A percentile compares a stretch with the other conserved stretches of the same genome.
Evolutionary conservation across 2,113 vertebrate genomes (phyloP).

Genomic region (Corythaeola cristata): DNA sequence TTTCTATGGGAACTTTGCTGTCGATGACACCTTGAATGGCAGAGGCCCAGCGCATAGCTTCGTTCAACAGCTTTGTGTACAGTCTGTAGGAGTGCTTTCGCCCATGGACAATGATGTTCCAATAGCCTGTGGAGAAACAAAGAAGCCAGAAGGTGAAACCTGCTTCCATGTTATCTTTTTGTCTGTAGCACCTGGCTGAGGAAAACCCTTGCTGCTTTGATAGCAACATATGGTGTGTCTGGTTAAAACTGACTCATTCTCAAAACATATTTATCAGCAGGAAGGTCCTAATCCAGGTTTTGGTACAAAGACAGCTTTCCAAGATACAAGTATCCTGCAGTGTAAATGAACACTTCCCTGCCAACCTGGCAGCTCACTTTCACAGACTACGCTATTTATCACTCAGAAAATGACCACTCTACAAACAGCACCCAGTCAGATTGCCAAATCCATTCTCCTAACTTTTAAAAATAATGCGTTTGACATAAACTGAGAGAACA

Average conservation of each 20-base stretch:
- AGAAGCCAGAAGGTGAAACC: not conserved
- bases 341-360: not conserved
- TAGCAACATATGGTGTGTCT: not conserved
- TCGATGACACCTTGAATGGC: conserved; percentile 91
- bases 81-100: conserved; percentile 89
- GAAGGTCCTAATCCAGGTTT: not conserved
- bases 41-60: conserved; percentile 90
- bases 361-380: not conserved
- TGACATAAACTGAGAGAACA: not conserved
- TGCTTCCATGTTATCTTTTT: not conserved
- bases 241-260: not conserved
- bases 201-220: not conserved
- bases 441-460: not conserved
- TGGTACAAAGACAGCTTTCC: not conserved
- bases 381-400: not conserved
- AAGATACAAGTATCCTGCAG: not conserved
- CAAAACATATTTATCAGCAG: not conserved
- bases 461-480: not conserved
- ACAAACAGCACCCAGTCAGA: not conserved
- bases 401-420: not conserved
- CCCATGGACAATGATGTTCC: conserved; percentile 90
- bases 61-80: conserved; percentile 88
- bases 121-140: conserved; percentile 80
- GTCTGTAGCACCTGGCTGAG: not conserved
- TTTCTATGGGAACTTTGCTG: conserved; percentile 91